Conservation (phyloP, 2,888 invertebrate genomes). For the Syrphus vitripennis region DNA sequence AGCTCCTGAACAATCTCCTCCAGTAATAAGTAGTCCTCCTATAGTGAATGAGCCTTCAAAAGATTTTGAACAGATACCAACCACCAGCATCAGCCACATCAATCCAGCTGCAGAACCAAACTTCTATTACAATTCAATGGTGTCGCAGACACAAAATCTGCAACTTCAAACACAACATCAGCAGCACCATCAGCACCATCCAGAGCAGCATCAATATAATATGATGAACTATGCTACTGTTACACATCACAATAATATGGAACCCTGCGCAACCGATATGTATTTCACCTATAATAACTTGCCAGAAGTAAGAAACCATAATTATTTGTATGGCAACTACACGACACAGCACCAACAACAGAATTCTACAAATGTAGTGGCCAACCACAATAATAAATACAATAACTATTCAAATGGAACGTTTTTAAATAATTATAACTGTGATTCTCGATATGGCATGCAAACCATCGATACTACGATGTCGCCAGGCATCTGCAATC, state of each 20-base stretch:
- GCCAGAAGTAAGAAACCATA: constrained; percentile 79
- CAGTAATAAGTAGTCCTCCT: constrained; percentile 32
- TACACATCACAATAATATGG: constrained; percentile 62
- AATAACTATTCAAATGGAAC: constrained; percentile 50
- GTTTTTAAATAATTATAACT: constrained; percentile 49
- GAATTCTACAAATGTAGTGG: constrained; percentile 73
- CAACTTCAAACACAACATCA: constrained; percentile 47
- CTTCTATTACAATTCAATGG: constrained; percentile 58
- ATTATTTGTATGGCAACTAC: constrained; percentile 78
- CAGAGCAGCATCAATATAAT: constrained; percentile 63
- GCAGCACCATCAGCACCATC: constrained; percentile 31
- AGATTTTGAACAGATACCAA: background rate
- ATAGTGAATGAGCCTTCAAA: background rate
- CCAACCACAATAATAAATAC: constrained; percentile 23
- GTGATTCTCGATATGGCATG: constrained; percentile 67
- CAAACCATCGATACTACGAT: constrained; percentile 79
- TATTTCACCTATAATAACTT: constrained; percentile 80
- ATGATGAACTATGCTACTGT: constrained; percentile 67
- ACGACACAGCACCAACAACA: constrained; percentile 27
- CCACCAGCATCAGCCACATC: background rate
- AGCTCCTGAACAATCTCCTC: constrained; percentile 11
- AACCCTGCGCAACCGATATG: constrained; percentile 79
- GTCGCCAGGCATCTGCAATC: constrained; percentile 76
- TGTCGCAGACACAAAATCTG: constrained; percentile 73
- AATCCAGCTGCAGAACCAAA: constrained; percentile 36